Evolutionary conservation across 2,797 vertebrate genomes (phyloP).

Genomic region (Gadopsis bispinosus): DNA sequence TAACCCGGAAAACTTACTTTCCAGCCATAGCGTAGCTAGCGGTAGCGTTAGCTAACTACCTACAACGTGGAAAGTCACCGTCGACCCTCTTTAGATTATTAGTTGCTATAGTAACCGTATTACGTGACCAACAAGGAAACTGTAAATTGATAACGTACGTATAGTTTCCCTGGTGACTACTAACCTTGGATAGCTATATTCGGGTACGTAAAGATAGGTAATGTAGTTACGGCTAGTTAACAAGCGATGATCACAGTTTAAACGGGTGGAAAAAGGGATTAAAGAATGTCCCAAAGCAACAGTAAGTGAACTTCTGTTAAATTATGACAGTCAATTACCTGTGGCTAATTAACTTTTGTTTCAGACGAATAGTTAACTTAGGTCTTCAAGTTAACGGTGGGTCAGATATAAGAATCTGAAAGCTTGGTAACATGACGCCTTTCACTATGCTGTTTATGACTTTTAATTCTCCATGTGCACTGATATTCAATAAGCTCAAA

Average conservation of each 20-base stretch:
- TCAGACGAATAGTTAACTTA: background rate
- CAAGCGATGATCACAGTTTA: background rate
- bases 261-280: background rate
- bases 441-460: background rate
- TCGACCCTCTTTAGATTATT: background rate
- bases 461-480: background rate
- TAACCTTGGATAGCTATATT: background rate
- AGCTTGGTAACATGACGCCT: background rate
- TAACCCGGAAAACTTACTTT: background rate
- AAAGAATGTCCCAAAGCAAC: background rate
- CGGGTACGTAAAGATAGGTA: background rate
- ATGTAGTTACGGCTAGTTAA: background rate
- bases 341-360: background rate
- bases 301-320: conserved; percentile 13
- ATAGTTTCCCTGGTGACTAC: too few species aligned
- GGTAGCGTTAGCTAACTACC: background rate
- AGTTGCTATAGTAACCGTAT: conserved; percentile 57
- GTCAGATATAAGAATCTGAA: background rate
- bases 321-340: background rate
- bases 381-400: background rate
- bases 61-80: background rate
- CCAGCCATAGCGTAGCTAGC: background rate
- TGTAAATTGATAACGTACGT: too few species aligned
- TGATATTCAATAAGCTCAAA: conserved; percentile 11
- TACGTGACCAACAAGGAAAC: too few species aligned